Evolutionary conservation across 2,797 vertebrate species (phyloP).

Genomic region (Acrossocheilus fasciatus): DNA sequence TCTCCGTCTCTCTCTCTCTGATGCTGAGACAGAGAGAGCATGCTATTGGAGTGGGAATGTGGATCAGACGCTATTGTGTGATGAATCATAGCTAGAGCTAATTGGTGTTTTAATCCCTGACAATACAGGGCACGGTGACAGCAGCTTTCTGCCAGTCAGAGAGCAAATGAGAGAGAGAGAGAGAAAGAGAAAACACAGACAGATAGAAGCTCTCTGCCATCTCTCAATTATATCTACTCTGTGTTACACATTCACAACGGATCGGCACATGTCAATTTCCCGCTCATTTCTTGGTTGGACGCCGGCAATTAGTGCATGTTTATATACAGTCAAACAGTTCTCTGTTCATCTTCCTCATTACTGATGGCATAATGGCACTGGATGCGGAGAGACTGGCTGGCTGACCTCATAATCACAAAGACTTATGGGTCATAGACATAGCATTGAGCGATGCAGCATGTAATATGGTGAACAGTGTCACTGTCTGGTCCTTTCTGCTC

Average conservation of each 20-base stretch:
- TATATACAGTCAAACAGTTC: neutral
- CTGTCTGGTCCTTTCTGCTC: neutral
- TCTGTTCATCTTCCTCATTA: conserved; percentile 23
- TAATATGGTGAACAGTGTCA: neutral
- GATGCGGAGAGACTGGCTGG: neutral
- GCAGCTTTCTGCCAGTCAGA: conserved; percentile 25
- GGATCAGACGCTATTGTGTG: conserved; percentile 42
- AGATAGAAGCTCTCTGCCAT: conserved; percentile 10
- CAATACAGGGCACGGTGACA: conserved; percentile 40
- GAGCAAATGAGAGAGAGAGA: conserved; percentile 18
- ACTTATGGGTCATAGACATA: neutral
- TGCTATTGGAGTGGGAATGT: conserved; percentile 2
- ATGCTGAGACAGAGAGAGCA: neutral
- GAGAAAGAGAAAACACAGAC: conserved; percentile 41
- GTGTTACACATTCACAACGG: conserved; percentile 9
- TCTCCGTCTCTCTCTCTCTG: conserved; percentile 23
- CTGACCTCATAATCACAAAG: conserved; percentile 25
- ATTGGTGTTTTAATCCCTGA: conserved; percentile 47
- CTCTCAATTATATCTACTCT: conserved; percentile 36
- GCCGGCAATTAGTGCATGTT: conserved; percentile 4
- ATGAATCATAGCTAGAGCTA: conserved; percentile 38
- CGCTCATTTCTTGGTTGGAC: neutral
- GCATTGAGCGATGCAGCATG: neutral
- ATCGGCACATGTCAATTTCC: conserved; percentile 34
- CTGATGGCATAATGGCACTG: neutral